These are phyloP conservation scores for Taeniopygia guttata DNA, from an alignment of 2,797 vertebrate genomes.

Conservation along the genomic window DNA sequence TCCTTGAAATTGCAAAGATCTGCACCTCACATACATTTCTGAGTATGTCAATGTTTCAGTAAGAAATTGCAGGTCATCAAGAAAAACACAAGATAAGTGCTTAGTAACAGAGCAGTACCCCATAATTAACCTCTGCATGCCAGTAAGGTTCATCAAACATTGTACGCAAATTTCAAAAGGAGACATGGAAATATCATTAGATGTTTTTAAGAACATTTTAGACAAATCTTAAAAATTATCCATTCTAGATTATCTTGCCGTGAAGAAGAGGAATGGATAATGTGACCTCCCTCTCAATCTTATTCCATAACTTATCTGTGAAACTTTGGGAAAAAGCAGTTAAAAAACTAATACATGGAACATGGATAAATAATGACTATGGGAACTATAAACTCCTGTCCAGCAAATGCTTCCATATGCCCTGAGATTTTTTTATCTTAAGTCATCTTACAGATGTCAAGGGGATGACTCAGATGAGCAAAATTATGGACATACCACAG, in stretches of 20 bases:
- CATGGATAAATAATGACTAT: background rate
- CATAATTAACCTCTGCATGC: background rate
- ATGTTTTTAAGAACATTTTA: background rate
- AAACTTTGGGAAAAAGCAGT: background rate
- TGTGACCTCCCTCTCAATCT: background rate
- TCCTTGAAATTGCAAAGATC: background rate
- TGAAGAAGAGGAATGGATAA: background rate
- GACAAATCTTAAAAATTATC: background rate
- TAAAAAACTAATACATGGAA: background rate
- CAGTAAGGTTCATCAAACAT: background rate
- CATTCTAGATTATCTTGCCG: background rate
- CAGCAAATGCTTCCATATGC: background rate
- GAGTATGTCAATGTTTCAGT: background rate
- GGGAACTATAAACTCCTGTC: background rate
- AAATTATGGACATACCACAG: background rate
- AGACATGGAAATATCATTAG: background rate
- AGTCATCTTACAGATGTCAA: slow-evolving; percentile 2
- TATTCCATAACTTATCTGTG: background rate
- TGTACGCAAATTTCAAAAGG: background rate
- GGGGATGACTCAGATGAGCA: background rate
- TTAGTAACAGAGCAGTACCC: background rate
- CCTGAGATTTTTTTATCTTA: slow-evolving; percentile 16
- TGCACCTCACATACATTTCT: background rate
- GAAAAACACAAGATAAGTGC: background rate
- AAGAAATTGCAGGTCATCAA: background rate